Base-by-base conservation (phyloP, 1,140 invertebrate species). In the Drosophila sulfurigaster region DNA sequence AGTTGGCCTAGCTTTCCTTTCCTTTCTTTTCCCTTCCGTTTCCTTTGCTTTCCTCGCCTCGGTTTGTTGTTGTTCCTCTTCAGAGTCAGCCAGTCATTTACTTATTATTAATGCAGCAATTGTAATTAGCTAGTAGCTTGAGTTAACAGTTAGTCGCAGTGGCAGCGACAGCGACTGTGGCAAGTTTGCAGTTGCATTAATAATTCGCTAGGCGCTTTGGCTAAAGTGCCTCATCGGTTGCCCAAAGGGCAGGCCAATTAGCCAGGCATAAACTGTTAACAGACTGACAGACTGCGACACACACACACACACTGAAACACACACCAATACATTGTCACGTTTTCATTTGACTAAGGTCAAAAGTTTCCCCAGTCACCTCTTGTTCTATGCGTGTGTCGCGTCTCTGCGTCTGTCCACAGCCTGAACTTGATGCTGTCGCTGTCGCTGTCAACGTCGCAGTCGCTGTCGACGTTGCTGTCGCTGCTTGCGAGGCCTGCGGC, bases 261-360 rank as follows among this genome's bases (percentile, higher is more conserved):
- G 63, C 20, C 63, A 45, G 41, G 51, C 51, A 46, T 56, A 64
- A 64, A 64, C 35, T 38, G 62, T 51, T 56, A 75, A 75, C 68
- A 56, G 52, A 60, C 59, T 25, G 20, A 25, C 20, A 25, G 20
- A 25, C 20, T 25, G 20, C 35, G 65, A 64, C 13, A 52, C 46
- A 71, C 30, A 54, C 5, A 65, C 28, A 58, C 13, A 67, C 32
- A 62, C 57, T 56, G 25, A 83, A 56, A 62, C 52, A 79, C 35
- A 15, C 13, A n/a, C 51, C 54, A n/a, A 52, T 7, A 45, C 30
- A 25, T 66, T 75, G 83, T 82, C 83, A 83, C 83, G 78, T 88
- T 88, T 75, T 75, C 70, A 66, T 85, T 89, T 89, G 85, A 81
- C 85, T 88, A 88, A 88, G 85, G 85, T 88, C 85, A 88, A 88